These are phyloP conservation scores for Gallinago undulata DNA, from an alignment of 2,113 vertebrate species.

Conservation along the genomic window DNA sequence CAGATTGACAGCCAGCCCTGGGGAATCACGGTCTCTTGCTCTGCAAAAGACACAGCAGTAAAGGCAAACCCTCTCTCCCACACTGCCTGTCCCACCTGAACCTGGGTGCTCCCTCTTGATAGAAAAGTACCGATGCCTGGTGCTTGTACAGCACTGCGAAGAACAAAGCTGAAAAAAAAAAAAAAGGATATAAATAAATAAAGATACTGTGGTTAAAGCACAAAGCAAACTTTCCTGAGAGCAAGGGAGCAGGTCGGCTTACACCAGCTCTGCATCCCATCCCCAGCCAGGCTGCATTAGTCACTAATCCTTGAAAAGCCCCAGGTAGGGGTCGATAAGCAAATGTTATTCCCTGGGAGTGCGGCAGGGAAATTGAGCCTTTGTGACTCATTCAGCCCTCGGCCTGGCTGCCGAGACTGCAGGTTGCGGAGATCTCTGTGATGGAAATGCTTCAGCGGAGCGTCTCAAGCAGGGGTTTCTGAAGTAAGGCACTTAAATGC, in stretches of 20 bases:
- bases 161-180: background rate
- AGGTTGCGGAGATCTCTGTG: slow-evolving; percentile 3
- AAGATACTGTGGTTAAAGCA: background rate
- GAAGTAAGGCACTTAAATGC: background rate
- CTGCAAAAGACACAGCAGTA: background rate
- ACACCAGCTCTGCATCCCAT: background rate
- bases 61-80: background rate
- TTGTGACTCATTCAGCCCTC: slow-evolving; percentile 1
- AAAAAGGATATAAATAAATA: background rate
- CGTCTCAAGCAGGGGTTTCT: background rate
- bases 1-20: background rate
- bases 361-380: background rate
- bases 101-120: background rate
- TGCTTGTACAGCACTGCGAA: background rate
- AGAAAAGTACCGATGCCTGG: background rate
- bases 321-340: background rate
- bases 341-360: slow-evolving; percentile 25
- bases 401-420: background rate
- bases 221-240: background rate
- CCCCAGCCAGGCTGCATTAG: background rate
- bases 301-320: slow-evolving; percentile 8
- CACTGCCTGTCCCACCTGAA: background rate
- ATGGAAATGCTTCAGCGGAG: slow-evolving; percentile 2
- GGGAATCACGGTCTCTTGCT: background rate
- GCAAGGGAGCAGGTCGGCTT: background rate